Evolutionary conservation across 2,113 vertebrate species (phyloP).

Genomic region (Entelurus aequoreus): DNA sequence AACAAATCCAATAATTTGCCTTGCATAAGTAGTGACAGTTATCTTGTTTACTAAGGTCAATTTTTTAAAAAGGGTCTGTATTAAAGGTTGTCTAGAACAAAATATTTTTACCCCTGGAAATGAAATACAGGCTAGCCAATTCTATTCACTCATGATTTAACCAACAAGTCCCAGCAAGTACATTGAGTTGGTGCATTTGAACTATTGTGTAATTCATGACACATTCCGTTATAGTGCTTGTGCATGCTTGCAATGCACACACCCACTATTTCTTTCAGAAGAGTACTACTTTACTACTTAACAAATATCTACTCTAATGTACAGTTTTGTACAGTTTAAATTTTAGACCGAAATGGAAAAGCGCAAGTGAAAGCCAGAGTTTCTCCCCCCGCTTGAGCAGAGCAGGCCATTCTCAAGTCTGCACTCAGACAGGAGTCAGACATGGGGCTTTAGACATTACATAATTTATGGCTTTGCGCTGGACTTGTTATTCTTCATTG

Average conservation of each 20-base stretch:
- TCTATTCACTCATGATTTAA: not conserved
- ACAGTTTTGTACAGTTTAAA: not conserved
- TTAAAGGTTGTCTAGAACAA: not conserved
- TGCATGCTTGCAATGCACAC: conserved; percentile 18
- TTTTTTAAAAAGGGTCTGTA: not conserved
- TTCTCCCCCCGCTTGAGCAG: conserved; percentile 8
- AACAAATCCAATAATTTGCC: not conserved
- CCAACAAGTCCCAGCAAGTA: conserved; percentile 33
- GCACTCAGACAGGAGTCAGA: not conserved
- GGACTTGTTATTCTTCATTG: conserved; percentile 33
- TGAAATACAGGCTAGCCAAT: not conserved
- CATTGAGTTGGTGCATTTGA: conserved; percentile 1
- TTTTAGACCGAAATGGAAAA: not conserved
- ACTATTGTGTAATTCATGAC: conserved; percentile 26
- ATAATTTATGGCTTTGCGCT: conserved; percentile 38
- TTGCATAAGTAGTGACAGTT: no score
- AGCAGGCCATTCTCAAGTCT: not conserved
- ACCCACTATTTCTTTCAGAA: conserved; percentile 5
- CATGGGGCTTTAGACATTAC: conserved; percentile 28
- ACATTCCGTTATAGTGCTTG: conserved; percentile 9
- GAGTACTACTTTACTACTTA: not conserved
- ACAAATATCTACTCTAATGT: not conserved
- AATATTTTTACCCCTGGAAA: conserved; percentile 1
- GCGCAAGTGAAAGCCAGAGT: not conserved
- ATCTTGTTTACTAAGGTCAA: no score